Percentiles rank a stretch among this genome's conserved stretches.
These are phyloP conservation scores for Syndactyla subalaris DNA, from an alignment of 2,797 vertebrate species.

Conservation along the genomic window DNA sequence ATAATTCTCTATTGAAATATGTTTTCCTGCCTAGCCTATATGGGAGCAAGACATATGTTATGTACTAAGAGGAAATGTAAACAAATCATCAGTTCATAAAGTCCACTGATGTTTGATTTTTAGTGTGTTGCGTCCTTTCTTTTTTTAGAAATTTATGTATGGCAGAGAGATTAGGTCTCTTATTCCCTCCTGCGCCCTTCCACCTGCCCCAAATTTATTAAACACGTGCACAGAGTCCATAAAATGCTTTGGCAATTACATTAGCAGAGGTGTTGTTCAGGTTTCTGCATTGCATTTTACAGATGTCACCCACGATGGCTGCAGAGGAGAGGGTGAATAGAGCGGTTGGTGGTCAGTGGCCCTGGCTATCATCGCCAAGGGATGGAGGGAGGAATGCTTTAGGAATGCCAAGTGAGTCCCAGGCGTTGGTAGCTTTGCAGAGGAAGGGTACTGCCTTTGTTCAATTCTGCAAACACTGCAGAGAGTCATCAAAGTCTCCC, in stretches of 20 bases:
- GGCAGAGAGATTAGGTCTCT: background rate
- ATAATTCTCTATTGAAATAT: background rate
- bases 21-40: background rate
- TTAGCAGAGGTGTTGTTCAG: background rate
- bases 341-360: background rate
- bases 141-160: background rate
- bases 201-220: background rate
- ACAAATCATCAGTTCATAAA: background rate
- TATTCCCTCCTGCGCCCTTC: background rate
- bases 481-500: background rate
- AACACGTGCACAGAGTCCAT: background rate
- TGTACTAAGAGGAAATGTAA: background rate
- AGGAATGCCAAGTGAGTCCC: background rate
- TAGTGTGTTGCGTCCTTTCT: background rate
- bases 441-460: background rate
- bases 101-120: background rate
- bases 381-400: background rate
- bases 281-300: background rate
- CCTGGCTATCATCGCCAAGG: background rate
- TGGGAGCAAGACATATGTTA: background rate
- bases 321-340: background rate
- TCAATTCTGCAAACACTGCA: background rate
- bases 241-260: rapidly evolving
- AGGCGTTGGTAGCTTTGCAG: background rate
- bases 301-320: background rate